Evolutionary conservation across 92 coral and sea anemone species (phyloP).

Genomic region (Zoanthus gigantus): DNA sequence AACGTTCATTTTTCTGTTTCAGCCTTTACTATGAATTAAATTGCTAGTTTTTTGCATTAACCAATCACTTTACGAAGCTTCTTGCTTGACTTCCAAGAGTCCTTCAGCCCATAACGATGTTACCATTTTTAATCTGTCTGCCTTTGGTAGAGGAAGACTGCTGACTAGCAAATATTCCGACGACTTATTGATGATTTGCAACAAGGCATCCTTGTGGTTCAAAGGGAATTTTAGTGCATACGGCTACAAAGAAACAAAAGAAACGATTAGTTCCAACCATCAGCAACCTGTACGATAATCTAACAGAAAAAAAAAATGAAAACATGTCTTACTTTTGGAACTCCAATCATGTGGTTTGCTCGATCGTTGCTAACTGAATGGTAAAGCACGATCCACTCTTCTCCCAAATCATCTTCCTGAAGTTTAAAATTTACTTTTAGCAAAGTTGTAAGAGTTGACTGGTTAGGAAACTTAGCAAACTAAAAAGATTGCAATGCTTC

Average conservation of each 20-base stretch:
- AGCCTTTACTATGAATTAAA: neutral
- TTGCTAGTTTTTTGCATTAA: neutral
- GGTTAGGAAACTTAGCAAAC: no score
- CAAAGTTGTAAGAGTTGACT: neutral
- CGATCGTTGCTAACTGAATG: conserved; percentile 83
- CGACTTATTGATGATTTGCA: conserved; percentile 68
- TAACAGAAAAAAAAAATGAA: neutral
- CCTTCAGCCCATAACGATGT: conserved; percentile 92
- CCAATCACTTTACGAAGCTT: neutral
- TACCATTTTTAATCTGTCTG: conserved; percentile 73
- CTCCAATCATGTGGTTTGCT: conserved; percentile 75
- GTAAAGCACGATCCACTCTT: conserved; percentile 76
- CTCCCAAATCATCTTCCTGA: conserved; percentile 54
- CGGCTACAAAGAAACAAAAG: conserved; percentile 47
- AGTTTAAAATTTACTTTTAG: no score
- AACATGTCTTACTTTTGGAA: conserved; percentile 61
- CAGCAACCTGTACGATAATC: neutral
- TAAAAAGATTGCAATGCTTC: no score
- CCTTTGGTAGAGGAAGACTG: conserved; percentile 71
- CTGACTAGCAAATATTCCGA: conserved; percentile 73
- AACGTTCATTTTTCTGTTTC: neutral
- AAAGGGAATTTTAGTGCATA: conserved; percentile 79
- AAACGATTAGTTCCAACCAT: no score
- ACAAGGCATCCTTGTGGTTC: conserved; percentile 80
- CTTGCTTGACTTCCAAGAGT: conserved; percentile 56